These are phyloP conservation scores for Penaeus japonicus DNA, from an alignment of 1,140 invertebrate genomes.

Conservation along the genomic window DNA sequence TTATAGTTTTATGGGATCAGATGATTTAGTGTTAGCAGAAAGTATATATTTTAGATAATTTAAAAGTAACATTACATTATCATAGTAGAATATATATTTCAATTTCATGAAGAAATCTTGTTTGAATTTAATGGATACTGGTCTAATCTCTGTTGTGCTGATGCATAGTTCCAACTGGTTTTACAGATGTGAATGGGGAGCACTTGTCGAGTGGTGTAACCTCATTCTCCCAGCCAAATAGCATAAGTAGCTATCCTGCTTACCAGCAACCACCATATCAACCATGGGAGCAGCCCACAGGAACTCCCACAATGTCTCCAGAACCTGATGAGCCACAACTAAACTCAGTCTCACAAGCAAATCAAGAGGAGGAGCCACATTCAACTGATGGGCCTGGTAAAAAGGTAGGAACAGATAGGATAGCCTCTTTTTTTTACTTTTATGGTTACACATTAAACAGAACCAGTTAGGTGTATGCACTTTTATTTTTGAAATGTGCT, in stretches of 20 bases:
- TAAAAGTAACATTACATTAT: too few relatives aligned
- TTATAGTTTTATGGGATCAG: too few relatives aligned
- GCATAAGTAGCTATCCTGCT: background rate
- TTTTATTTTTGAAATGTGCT: background rate
- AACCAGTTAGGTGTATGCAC: background rate
- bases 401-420: conserved; percentile 24
- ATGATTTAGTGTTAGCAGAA: too few relatives aligned
- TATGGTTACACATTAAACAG: background rate
- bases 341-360: background rate
- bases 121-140: too few relatives aligned
- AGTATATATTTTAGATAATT: too few relatives aligned
- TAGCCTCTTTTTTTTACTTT: background rate
- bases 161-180: background rate
- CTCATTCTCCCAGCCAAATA: conserved; percentile 15
- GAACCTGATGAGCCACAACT: background rate
- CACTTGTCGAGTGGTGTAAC: background rate
- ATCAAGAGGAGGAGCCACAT: conserved; percentile 37
- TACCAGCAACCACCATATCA: conserved; percentile 24
- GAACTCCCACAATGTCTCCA: background rate
- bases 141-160: too few relatives aligned
- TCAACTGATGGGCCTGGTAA: conserved; percentile 41
- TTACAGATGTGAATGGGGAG: background rate
- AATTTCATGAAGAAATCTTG: too few relatives aligned
- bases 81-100: too few relatives aligned
- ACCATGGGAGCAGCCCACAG: conserved; percentile 33